phyloP scores from a whole-genome alignment of 2,113 vertebrate species.

The Pipra filicauda region DNA sequence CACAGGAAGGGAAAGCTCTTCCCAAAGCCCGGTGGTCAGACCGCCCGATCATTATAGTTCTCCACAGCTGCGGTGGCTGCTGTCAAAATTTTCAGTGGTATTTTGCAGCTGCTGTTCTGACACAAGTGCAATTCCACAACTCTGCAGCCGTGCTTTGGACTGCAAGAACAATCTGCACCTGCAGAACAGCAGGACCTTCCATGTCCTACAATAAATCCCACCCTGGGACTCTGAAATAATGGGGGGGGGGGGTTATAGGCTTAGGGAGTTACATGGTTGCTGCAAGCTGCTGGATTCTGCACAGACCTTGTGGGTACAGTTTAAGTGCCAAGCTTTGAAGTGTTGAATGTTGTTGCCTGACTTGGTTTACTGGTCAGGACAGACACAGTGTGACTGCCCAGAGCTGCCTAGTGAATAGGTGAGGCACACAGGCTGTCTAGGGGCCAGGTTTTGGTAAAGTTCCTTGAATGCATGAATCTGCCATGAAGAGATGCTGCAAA shows the following conservation, averaged over 20 bases:
- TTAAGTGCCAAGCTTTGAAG: neutral
- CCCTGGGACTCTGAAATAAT: neutral
- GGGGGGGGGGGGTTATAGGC: fast-evolving
- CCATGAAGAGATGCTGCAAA: neutral
- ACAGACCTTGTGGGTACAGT: neutral
- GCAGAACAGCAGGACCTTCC: neutral
- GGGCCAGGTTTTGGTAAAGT: neutral
- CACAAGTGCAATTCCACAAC: neutral
- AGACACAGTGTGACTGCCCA: neutral
- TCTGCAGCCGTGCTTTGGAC: neutral
- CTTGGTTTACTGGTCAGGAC: neutral
- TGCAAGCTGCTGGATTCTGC: neutral
- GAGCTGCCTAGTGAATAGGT: neutral
- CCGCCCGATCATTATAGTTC: neutral
- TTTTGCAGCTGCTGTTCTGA: neutral
- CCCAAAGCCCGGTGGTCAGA: neutral
- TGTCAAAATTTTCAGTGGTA: neutral
- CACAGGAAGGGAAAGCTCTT: neutral
- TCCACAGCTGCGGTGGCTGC: neutral
- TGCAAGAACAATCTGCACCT: neutral
- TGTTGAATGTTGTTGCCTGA: neutral
- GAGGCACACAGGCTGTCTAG: neutral
- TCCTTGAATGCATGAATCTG: neutral
- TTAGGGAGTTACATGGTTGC: neutral
- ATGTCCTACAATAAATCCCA: neutral